Percentiles rank a stretch among this genome's conserved stretches.
Conservation (phyloP, 2,113 vertebrate species). For the Tragelaphus strepsiceros region DNA sequence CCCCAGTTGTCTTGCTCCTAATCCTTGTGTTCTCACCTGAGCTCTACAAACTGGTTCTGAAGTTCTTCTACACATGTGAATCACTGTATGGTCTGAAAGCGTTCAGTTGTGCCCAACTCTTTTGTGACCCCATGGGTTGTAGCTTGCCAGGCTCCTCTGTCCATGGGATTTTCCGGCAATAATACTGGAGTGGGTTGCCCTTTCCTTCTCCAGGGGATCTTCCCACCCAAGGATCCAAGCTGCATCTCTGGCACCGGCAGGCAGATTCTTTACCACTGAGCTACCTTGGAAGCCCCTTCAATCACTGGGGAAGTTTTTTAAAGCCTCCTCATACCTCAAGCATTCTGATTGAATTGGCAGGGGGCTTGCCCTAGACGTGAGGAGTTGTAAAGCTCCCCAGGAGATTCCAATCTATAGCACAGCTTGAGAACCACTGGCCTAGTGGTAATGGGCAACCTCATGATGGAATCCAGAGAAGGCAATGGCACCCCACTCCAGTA, state of each 20-base stretch:
- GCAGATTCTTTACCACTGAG: background rate
- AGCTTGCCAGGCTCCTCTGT: background rate
- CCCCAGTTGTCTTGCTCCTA: background rate
- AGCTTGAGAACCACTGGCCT: background rate
- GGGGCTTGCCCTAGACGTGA: background rate
- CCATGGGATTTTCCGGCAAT: background rate
- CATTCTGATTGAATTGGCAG: background rate
- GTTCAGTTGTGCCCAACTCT: background rate
- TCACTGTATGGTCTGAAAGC: background rate
- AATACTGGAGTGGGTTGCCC: background rate
- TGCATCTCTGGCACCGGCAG: background rate
- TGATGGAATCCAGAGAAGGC: background rate
- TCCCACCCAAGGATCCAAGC: background rate
- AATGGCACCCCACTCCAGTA: no score
- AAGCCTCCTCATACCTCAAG: background rate
- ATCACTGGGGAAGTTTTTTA: background rate
- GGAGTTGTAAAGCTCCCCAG: background rate
- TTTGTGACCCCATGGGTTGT: background rate
- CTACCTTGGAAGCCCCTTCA: background rate
- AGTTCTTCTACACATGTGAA: background rate
- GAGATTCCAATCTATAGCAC: background rate
- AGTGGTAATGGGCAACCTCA: background rate
- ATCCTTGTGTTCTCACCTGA: background rate
- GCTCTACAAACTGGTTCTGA: background rate
- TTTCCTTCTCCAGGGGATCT: background rate